Evolutionary conservation across 2,888 invertebrate genomes (phyloP).

Genomic region (Thymelicus acteon): DNA sequence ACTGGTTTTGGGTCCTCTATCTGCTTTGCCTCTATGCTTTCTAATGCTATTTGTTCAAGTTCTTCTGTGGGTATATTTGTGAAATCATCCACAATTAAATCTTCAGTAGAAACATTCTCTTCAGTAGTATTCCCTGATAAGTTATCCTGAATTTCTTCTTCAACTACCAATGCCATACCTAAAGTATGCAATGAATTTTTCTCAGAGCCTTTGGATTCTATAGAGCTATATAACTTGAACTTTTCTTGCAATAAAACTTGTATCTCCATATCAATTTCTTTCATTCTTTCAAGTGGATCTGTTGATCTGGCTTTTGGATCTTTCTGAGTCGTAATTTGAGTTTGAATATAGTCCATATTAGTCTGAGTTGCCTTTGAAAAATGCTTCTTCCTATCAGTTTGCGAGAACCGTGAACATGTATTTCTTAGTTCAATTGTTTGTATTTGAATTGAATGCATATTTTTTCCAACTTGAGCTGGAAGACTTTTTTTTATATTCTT

Average conservation of each 20-base stretch:
- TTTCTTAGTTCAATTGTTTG: constrained; percentile 55
- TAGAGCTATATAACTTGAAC: constrained; percentile 81
- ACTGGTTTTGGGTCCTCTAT: constrained; percentile 44
- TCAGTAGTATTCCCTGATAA: constrained; percentile 36
- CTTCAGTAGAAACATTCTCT: constrained; percentile 50
- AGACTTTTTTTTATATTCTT: constrained; percentile 53
- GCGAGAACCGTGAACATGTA: constrained; percentile 50
- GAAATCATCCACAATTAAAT: constrained; percentile 70
- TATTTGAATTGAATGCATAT: constrained; percentile 56
- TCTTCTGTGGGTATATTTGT: constrained; percentile 74
- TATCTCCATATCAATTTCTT: constrained; percentile 85
- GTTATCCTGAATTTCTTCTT: constrained; percentile 46
- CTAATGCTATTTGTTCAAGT: constrained; percentile 71
- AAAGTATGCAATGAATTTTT: constrained; percentile 62
- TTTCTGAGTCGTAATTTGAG: constrained; percentile 46
- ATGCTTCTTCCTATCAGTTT: constrained; percentile 58
- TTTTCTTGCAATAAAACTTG: constrained; percentile 84
- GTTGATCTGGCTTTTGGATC: constrained; percentile 46
- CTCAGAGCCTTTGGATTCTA: constrained; percentile 67
- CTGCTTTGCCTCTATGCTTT: constrained; percentile 54
- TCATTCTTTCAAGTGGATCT: constrained; percentile 83
- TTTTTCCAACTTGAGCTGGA: constrained; percentile 59
- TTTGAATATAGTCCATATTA: constrained; percentile 52
- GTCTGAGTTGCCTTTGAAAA: constrained; percentile 62
- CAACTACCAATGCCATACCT: constrained; percentile 74